phyloP scores from a whole-genome alignment of 1,140 invertebrate genomes.

The Apis dorsata region DNA sequence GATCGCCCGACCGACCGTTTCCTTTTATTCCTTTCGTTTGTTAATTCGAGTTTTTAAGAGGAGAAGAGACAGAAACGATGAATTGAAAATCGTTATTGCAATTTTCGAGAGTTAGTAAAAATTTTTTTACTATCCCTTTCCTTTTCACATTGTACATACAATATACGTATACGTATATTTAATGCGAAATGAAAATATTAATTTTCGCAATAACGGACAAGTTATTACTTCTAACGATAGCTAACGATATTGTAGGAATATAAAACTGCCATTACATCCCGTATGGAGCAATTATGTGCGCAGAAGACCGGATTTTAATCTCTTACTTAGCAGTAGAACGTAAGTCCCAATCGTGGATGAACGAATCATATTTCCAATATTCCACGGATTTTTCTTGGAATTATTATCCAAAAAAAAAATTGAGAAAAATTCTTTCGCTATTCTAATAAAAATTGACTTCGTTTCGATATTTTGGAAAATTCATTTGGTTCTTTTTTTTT shows the following conservation, averaged over 20 bases:
- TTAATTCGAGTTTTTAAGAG: too few species aligned
- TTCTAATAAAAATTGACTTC: neutral
- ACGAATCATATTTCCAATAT: slow-evolving; percentile 11
- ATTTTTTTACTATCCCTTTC: too few species aligned
- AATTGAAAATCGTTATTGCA: too few species aligned
- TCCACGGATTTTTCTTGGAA: slow-evolving; percentile 14
- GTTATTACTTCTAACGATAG: slow-evolving; percentile 20
- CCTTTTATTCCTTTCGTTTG: too few species aligned
- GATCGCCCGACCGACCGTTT: too few species aligned
- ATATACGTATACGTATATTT: neutral
- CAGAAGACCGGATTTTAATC: slow-evolving; percentile 76
- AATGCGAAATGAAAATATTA: neutral
- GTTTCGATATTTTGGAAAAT: too few species aligned
- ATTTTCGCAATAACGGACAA: neutral
- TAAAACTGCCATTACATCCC: slow-evolving; percentile 65
- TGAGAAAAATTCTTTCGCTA: too few species aligned
- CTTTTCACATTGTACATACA: too few species aligned
- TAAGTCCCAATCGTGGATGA: slow-evolving; percentile 67
- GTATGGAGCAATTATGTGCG: slow-evolving; percentile 74
- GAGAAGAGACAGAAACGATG: too few species aligned
- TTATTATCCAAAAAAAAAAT: neutral
- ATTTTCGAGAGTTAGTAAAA: too few species aligned
- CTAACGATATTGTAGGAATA: slow-evolving; percentile 67
- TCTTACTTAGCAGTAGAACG: slow-evolving; percentile 77
- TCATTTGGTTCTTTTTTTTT: neutral